These are phyloP conservation scores for Lepus americanus DNA, from an alignment of 2,113 vertebrate genomes.

Conservation along the genomic window DNA sequence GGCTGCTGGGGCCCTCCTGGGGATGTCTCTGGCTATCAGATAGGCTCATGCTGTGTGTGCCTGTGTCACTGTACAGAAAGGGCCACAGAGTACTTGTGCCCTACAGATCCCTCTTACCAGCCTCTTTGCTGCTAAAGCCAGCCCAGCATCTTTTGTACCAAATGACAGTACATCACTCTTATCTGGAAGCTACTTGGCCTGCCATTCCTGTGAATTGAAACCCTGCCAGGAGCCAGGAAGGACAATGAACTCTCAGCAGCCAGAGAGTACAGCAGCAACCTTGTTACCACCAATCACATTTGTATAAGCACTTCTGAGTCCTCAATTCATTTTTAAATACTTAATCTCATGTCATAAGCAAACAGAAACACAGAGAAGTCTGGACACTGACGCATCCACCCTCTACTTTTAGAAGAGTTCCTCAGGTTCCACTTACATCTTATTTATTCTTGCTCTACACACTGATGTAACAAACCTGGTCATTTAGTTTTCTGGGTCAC, in stretches of 20 bases:
- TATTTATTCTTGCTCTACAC: not conserved
- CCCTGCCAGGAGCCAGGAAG: not conserved
- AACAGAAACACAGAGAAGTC: not conserved
- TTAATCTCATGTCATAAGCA: not conserved
- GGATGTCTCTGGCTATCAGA: not conserved
- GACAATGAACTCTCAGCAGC: not conserved
- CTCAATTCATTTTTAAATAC: not conserved
- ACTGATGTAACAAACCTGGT: not conserved
- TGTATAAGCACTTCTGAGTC: not conserved
- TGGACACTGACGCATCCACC: not conserved
- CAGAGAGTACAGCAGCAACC: not conserved
- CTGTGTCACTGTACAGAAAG: not conserved
- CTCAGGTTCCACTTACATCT: not conserved
- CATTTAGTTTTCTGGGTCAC: not conserved
- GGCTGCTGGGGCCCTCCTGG: not conserved
- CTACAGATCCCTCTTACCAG: not conserved
- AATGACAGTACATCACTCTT: not conserved
- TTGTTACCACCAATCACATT: not conserved
- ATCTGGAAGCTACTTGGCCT: not conserved
- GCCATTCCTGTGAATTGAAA: slow-evolving; percentile 18
- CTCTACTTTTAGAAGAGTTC: not conserved
- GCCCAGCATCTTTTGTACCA: not conserved
- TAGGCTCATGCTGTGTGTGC: not conserved
- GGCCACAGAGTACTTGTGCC: not conserved
- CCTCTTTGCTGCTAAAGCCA: not conserved